These are phyloP conservation scores for Dinocampus coccinellae DNA, from an alignment of 2,888 invertebrate species.

Conservation along the genomic window DNA sequence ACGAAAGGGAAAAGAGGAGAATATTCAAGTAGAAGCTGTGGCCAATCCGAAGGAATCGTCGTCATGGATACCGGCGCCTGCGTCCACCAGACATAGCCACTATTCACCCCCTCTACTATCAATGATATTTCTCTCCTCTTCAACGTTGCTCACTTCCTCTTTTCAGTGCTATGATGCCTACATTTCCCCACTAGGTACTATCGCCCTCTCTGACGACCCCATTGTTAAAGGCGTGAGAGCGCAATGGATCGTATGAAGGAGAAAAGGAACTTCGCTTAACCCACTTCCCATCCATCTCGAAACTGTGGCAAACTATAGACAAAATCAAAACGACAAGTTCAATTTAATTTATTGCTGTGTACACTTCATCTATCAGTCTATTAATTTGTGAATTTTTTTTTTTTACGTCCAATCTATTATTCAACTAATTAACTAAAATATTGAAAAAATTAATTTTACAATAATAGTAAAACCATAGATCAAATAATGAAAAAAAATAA, in stretches of 20 bases:
- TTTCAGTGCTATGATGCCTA: conserved; percentile 25
- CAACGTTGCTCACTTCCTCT: conserved; percentile 42
- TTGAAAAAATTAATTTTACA: too few relatives aligned
- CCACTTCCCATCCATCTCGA: conserved; percentile 55
- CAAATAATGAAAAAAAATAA: too few relatives aligned
- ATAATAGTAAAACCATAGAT: too few relatives aligned
- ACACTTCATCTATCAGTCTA: neutral
- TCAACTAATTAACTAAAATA: too few relatives aligned
- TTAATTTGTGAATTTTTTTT: too few relatives aligned
- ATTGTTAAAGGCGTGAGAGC: conserved; percentile 32
- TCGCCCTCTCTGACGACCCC: conserved; percentile 5
- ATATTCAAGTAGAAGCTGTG: conserved; percentile 65
- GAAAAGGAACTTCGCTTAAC: conserved; percentile 54
- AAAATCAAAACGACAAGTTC: neutral
- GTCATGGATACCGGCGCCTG: conserved; percentile 68
- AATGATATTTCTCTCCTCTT: conserved; percentile 30
- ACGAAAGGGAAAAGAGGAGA: conserved; percentile 46
- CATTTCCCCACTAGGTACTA: neutral
- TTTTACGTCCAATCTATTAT: too few relatives aligned
- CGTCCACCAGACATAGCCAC: conserved; percentile 52
- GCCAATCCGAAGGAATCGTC: conserved; percentile 69
- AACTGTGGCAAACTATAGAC: conserved; percentile 58
- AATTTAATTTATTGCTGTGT: neutral
- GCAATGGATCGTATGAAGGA: conserved; percentile 46
- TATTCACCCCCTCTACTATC: conserved; percentile 19